Conservation (phyloP, 2,113 vertebrate species). For the Catagonus wagneri region DNA sequence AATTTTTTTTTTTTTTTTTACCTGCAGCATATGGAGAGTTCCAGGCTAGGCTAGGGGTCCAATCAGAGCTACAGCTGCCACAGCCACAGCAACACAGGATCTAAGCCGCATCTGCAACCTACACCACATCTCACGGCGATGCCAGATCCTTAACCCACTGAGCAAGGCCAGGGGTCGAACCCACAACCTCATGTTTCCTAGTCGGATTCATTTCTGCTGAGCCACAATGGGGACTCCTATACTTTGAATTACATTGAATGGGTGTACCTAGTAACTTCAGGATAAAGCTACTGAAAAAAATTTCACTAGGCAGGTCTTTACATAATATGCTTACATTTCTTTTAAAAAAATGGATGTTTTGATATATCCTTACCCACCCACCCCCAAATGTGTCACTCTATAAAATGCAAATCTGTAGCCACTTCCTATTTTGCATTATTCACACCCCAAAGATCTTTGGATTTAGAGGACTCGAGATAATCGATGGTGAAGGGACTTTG, state of each 20-base stretch:
- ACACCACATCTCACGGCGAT: no score
- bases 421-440: constrained; percentile 22
- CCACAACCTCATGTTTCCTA: no score
- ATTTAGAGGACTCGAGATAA: neutral
- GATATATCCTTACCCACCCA: neutral
- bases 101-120: no score
- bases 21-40: no score
- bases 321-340: constrained; percentile 27
- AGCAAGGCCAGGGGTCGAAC: no score
- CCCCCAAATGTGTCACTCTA: neutral
- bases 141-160: no score
- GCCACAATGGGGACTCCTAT: neutral
- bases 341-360: constrained; percentile 41
- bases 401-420: neutral
- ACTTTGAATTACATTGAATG: neutral
- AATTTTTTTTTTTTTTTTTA: no score
- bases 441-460: neutral
- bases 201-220: no score
- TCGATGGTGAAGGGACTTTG: neutral
- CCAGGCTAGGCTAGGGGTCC: no score
- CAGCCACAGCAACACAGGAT: no score
- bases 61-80: no score
- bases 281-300: neutral
- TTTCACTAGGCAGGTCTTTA: neutral
- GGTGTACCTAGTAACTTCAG: neutral